These are phyloP conservation scores for Hypothenemus hampei DNA, from an alignment of 1,140 invertebrate species.

Conservation along the genomic window DNA sequence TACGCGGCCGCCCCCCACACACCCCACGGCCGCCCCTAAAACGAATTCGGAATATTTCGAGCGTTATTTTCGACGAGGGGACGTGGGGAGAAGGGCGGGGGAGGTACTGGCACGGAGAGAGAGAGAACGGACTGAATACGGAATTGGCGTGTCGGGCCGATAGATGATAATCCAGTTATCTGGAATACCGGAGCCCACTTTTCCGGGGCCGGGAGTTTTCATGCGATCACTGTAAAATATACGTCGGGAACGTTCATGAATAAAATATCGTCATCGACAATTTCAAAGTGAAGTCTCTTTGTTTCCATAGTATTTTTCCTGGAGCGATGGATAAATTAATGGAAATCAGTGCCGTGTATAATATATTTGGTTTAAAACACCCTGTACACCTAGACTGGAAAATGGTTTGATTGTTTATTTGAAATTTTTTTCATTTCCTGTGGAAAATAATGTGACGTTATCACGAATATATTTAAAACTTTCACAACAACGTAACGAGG, in stretches of 20 bases:
- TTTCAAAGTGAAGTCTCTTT: too few species aligned
- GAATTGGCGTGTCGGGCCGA: not conserved
- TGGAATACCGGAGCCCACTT: constrained; percentile 6
- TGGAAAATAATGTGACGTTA: too few species aligned
- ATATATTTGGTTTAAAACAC: too few species aligned
- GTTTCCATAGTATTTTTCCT: too few species aligned
- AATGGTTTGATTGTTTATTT: too few species aligned
- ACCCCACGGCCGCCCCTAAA: not conserved
- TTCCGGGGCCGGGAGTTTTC: not conserved
- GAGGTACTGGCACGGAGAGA: not conserved
- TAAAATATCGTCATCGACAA: too few species aligned
- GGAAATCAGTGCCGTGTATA: too few species aligned
- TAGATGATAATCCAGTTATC: constrained; percentile 15
- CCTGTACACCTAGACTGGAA: too few species aligned
- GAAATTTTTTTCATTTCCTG: too few species aligned
- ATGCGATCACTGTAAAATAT: constrained; percentile 8
- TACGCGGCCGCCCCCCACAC: not conserved
- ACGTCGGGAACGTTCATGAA: constrained; percentile 2
- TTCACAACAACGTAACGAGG: too few species aligned
- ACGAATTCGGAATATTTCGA: not conserved
- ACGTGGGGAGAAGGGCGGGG: not conserved
- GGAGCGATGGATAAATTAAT: too few species aligned
- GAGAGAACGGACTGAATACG: constrained; percentile 4
- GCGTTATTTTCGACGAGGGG: not conserved
- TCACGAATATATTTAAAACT: too few species aligned